These are phyloP conservation scores for Temnothorax rugatulus DNA, from an alignment of 2,888 invertebrate genomes.

Conservation along the genomic window DNA sequence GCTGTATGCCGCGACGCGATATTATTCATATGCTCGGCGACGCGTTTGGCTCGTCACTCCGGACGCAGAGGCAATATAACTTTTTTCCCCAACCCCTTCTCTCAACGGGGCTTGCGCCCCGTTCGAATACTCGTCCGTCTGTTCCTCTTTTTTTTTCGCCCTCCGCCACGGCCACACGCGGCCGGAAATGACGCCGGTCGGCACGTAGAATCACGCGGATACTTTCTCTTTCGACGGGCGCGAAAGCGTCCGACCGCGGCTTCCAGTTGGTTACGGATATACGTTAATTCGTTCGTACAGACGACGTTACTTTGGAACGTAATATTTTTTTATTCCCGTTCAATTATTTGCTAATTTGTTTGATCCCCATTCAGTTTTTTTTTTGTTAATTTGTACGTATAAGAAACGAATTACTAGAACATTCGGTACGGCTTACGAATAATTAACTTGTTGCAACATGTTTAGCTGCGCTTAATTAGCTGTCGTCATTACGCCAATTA, in stretches of 20 bases:
- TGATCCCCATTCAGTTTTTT: too few relatives aligned
- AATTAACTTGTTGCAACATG: constrained; percentile 12
- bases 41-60: constrained; percentile 73
- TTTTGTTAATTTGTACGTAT: neutral
- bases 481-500: constrained; percentile 32
- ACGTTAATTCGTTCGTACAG: neutral
- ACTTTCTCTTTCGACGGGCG: constrained; percentile 33
- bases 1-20: constrained; percentile 64
- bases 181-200: constrained; percentile 41
- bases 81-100: constrained; percentile 63
- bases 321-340: neutral
- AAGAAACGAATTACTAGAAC: neutral
- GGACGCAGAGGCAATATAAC: constrained; percentile 79
- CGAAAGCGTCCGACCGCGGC: constrained; percentile 15
- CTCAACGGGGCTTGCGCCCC: neutral
- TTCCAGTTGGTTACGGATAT: neutral
- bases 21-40: constrained; percentile 80
- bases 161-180: constrained; percentile 4
- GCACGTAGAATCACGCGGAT: constrained; percentile 12
- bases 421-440: neutral
- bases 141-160: constrained; percentile 11
- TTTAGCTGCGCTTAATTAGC: constrained; percentile 23
- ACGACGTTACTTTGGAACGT: neutral
- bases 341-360: neutral
- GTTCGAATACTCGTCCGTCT: constrained; percentile 6